Base-by-base conservation (phyloP, 1,140 invertebrate genomes). In the Leptestheria dahalacensis region DNA sequence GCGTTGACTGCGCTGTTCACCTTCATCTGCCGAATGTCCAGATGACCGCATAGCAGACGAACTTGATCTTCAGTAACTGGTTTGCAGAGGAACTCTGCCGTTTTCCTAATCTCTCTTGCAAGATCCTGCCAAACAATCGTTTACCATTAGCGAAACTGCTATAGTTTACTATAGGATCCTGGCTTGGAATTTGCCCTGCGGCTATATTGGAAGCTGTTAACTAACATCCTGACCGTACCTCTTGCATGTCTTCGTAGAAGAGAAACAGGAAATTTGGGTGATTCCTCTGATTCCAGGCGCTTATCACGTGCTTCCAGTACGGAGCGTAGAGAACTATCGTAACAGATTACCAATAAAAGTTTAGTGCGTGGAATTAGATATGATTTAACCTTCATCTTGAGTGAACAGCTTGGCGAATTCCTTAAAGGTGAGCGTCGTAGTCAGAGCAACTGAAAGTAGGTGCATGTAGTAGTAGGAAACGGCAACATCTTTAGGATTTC, bases 401-500 rank as follows among this genome's bases (percentile, higher is more conserved):
- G 90, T 65, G 68, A 91, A 88, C 1, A 86, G 68, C 49, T 90
- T 79, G 41, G 82, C 83, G 69, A 91, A 92, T 10, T 88, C 82
- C n/a, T 86, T 80, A 65, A 92, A 87, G 1, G 78, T 75, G 0
- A 82, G 82, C 25, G 68, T 70, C 58, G 80, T 80, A 0, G 86
- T 70, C 10, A 59, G 48, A 28, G 79, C 76, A 63, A 87, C 82
- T 15, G 88, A 75, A n/a, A 82, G 70, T 65, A 79, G 76, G 69
- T 86, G 84, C 29, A 89, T 78, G 70, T 90, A 81, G 68, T 83
- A 91, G 69, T 83, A 90, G 0, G 88, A 91, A 0, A 91, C 84
- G 3, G 79, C 84, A 1, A 88, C 82, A 69, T 91, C 88, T 70
- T 88, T 88, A 0, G 88, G 87, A 72, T 91, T 88, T 57, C 89